Base-by-base conservation (phyloP, 2,797 vertebrate species). In the Coracias cyanogaster region DNA sequence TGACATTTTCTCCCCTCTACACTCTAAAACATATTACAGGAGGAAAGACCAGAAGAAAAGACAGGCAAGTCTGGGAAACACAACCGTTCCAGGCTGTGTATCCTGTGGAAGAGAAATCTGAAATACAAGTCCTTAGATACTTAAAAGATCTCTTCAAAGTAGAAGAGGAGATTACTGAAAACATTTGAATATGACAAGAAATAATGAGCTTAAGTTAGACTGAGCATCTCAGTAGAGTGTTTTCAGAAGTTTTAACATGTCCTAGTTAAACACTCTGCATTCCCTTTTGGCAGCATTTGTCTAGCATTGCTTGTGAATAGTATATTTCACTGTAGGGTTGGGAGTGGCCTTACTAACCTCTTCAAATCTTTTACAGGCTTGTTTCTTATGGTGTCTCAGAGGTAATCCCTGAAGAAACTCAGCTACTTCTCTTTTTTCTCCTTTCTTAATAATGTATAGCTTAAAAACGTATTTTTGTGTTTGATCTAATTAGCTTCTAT, bases 351-450 rank as follows among this genome's bases (percentile, higher is more conserved):
- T 93, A 12, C 4, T 82, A 26, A 82, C 26, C 24, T 80, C 41
- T 88, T 81, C 31, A 81, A 29, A 39, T 62, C 11, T 83, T 48
- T 72, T 29, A 48, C 28, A 82, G 28, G 48, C 13, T 52, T 60
- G 1, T 0, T 28, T 61, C 62, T 45, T 67, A 19, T 74, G 61
- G 21, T 51, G 5, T 67, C 35, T 74, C 45, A 69, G 19, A 52
- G 10, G 4, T 26, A 65, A 67, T 22, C 7, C 7, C 12, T 41
- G 25, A 54, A 65, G n/a, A 29, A 52, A 65, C 6, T 20, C 51
- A 10, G 5, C 1, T 54, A 28, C 2, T 35, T 33, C 26, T 25
- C 6, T 31, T 58, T 37, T 29, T 4, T 2, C 6, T 2, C 6
- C 5, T 69, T 69, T 57, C 14, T 84, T 83, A 76, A 52, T 55